Base-by-base conservation (phyloP, 2,888 invertebrate genomes). In the Eledona agricola region DNA sequence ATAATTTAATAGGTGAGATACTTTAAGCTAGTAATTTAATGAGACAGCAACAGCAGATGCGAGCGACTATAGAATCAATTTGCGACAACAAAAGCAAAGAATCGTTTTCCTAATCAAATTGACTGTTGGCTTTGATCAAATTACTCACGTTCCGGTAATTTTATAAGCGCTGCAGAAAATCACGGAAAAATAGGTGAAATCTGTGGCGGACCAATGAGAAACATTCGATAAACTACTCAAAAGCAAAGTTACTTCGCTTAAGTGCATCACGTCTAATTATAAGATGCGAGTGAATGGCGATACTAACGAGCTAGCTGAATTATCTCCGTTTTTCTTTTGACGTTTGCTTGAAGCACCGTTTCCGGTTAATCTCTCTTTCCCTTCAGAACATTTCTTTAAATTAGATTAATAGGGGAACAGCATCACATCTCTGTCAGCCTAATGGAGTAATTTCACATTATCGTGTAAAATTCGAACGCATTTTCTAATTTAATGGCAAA, bases 271-370 rank as follows among this genome's bases (percentile, higher is more conserved):
- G 15, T 31, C 40, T 37, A 40, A 50, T 50, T 50, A 50, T 37
- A 50, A 50, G 50, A 40, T 50, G 31, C 40, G 50, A 31, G 50
- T 50, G 25, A 50, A 50, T 50, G 38, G 38, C 38, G 31, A 49
- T 28, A 31, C 40, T 22, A n/a, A 50, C 32, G 16, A 50, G 40
- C 40, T 50, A 38, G 49, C 49, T 17, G 28, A 49, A 37, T 49
- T 37, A 37, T 20, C 31, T 17, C 15, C 49, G 17, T 28, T 16
- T 19, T 28, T 50, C 38, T 49, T 49, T 49, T 49, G 38, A 49
- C 38, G 19, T 20, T 37, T 25, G 49, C 29, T 29, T 29, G 17
- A 46, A 35, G 35, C 46, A 13, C 17, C 9, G 35, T 26, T 17
- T 32, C 34, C 25, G 46, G 17, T 34, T 35, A 46, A 46, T 35